Evolutionary conservation across 2,797 vertebrate species (phyloP), one percentile per base, ranked within the genome.

Genomic region (Octomys mimax): DNA sequence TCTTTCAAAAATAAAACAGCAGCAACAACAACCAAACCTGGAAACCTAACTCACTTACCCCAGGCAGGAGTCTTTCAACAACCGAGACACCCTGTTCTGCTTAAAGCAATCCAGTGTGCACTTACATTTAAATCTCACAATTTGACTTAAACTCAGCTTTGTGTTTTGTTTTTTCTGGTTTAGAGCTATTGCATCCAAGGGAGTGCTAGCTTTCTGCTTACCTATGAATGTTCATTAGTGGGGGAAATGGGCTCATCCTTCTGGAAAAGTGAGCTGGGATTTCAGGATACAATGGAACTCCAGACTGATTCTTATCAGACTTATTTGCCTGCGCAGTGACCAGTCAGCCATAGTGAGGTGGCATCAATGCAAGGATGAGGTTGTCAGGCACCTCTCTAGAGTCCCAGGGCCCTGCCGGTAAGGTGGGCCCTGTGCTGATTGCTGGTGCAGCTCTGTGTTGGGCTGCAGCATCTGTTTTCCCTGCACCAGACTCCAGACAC

Each of bases 231-330:
- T 24, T 81, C 46, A 33, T 86, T 36, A 71, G 24, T 13, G 61
- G 59, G 87, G 91, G 87, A 86, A 95, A 88, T 62, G n/a, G 28
- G 21, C 36, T 91, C 73, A 31, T 73, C 61, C 61, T 49, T n/a
- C 33, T 85, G 89, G 80, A 92, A 91, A 89, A 61, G 91, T 28
- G 28, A 85, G n/a, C 61, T 18, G 46, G 61, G 62, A 73, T 42
- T 82, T 81, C 62, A 68, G 71, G 66, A 88, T 70, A 6, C 19
- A 70, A 95, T 89, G 54, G 33, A n/a, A 49, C 33, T 70, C 64
- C 46, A 68, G 26, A 22, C 12, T 52, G 64, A 26, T 61, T 24
- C 61, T 19, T 46, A 5, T n/a, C 14, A 28, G 66, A 22, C 8
- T 2, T 12, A 39, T 6, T 14, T 80, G 54, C 16, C 91, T 59